A percentile compares a stretch with the other conserved stretches of the same genome.
These are phyloP conservation scores for roundworm (Caenorhabditis elegans) DNA, from an alignment of 1,140 invertebrate genomes.

Conservation along the genomic window WBcel235 BX284603.4:2929501-2930000, in stretches of 20 bases:
- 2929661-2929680: neutral
- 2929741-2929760: neutral
- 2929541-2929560: neutral
- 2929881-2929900: neutral
- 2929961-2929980: neutral
- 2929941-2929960: neutral
- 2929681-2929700: neutral
- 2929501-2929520: neutral
- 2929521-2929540: neutral
- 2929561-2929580: neutral
- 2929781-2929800: neutral
- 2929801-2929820: neutral
- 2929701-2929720: neutral
- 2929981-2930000: neutral
- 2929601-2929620: neutral
- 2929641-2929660: no score
- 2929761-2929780: neutral
- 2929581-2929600: neutral
- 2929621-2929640: neutral
- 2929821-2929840: neutral
- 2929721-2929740: neutral
- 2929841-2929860: neutral
- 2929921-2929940: neutral
- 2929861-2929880: neutral
- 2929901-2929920: neutral